These are phyloP conservation scores for Macaria notata DNA, from an alignment of 2,888 invertebrate species.

Conservation along the genomic window DNA sequence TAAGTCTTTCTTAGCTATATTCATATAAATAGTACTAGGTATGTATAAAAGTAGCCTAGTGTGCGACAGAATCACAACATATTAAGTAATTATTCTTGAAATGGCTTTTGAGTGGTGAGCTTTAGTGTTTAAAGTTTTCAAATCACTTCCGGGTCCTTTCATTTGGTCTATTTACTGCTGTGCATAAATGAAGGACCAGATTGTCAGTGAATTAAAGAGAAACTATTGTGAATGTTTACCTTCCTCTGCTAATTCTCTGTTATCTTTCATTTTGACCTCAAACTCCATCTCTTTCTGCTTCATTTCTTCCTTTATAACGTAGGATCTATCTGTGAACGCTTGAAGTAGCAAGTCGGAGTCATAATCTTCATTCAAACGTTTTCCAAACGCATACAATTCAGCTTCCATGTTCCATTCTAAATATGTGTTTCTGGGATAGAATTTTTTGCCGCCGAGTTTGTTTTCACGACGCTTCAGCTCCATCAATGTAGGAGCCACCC, in stretches of 20 bases:
- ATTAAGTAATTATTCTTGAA: too few relatives aligned
- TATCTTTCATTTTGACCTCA: conserved; percentile 85
- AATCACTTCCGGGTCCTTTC: too few relatives aligned
- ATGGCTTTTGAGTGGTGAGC: too few relatives aligned
- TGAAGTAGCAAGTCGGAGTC: conserved; percentile 85
- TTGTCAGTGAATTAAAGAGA: too few relatives aligned
- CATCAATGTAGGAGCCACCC: conserved; percentile 86
- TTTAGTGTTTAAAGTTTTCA: too few relatives aligned
- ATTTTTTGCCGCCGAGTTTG: conserved; percentile 81
- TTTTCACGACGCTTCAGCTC: conserved; percentile 83
- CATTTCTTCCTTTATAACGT: conserved; percentile 86
- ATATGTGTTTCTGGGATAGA: conserved; percentile 81
- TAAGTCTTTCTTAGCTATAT: too few relatives aligned
- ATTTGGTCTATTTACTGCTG: too few relatives aligned
- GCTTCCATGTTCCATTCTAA: conserved; percentile 94
- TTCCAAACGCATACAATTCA: conserved; percentile 94
- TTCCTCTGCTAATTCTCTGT: conserved; percentile 84
- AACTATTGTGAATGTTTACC: conserved; percentile 58
- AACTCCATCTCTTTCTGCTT: conserved; percentile 88
- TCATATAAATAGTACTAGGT: too few relatives aligned
- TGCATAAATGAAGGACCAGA: too few relatives aligned
- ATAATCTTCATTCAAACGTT: conserved; percentile 92
- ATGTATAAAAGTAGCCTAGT: too few relatives aligned
- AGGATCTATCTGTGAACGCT: conserved; percentile 92
- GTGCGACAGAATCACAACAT: too few relatives aligned